Evolutionary conservation across 2,113 vertebrate genomes (phyloP), one percentile per base, ranked within the genome.

Genomic region (Ranitomeya variabilis): DNA sequence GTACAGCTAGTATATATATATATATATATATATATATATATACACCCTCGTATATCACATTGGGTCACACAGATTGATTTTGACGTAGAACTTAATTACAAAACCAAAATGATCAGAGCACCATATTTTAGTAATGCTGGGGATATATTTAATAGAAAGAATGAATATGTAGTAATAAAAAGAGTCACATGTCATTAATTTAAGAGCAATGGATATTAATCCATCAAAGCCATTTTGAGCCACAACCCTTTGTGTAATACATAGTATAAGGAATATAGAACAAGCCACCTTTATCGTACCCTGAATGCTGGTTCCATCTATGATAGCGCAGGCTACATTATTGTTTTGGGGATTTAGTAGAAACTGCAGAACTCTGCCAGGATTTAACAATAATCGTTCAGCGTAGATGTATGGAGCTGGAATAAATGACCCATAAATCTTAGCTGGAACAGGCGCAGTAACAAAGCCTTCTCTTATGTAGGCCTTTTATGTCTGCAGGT

Each of bases 401-500:
- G 23, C 79, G 10, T 81, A 18, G 55, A 81, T 81, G 15, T 81
- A 81, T 81, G 79, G 54, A 81, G 79, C 14, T 62, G 15, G 60
- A 62, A 81, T 60, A 59, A 62, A 81, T 81, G 31, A 81, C 79
- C 79, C 79, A 81, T 26, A 81, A 81, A 59, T 59, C 79, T 19
- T 60, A 18, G 57, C 55, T 31, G 78, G n/a, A 21, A 21, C 51
- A 79, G 51, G 23, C 54, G 54, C 78, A 26, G 78, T 15, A 23
- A 81, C 79, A 81, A 81, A 81, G 79, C 79, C 57, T 80, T 26
- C 78, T 59, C 55, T 80, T 80, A 26, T 80, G 54, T 80, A 2
- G 23, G 78, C 52, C 55, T 81, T 81, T 81, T 26, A 81, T 81
- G 79, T 81, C 79, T 81, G 79, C 79, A 81, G 79, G 79, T 81